A percentile compares a stretch with the other conserved stretches of the same genome.
These are phyloP conservation scores for Melanotaenia parkinsoni DNA, from an alignment of 2,797 vertebrate genomes.

Conservation along the genomic window DNA sequence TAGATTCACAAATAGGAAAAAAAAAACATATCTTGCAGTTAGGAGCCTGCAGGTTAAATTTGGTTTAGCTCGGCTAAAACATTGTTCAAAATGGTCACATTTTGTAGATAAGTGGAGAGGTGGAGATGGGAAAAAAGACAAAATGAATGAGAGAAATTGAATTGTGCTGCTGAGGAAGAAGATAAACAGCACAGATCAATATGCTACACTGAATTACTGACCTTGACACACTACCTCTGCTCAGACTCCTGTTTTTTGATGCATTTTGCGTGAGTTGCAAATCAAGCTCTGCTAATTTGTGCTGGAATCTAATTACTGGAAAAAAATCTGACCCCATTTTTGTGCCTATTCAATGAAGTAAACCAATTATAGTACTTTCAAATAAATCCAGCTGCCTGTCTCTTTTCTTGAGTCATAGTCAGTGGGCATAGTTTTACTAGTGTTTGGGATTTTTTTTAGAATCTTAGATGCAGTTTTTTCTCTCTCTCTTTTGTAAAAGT, in stretches of 20 bases:
- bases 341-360: too few relatives aligned
- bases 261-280: background rate
- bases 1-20: too few relatives aligned
- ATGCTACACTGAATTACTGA: background rate
- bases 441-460: too few relatives aligned
- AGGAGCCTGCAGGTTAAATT: too few relatives aligned
- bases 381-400: background rate
- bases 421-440: too few relatives aligned
- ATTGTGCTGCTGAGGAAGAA: background rate
- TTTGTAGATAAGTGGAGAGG: background rate
- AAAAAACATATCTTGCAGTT: too few relatives aligned
- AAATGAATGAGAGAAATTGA: background rate
- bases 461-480: too few relatives aligned
- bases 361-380: background rate
- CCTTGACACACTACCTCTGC: background rate
- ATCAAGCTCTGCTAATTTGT: background rate
- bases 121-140: background rate
- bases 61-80: too few relatives aligned
- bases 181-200: background rate
- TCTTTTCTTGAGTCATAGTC: too few relatives aligned
- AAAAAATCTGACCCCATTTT: background rate
- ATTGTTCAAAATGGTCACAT: too few relatives aligned
- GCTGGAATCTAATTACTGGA: background rate
- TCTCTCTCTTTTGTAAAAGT: too few relatives aligned
- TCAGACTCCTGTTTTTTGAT: background rate